phyloP scores from a whole-genome alignment of 2,797 vertebrate genomes.

The Typhlichthys eigenmanni region DNA sequence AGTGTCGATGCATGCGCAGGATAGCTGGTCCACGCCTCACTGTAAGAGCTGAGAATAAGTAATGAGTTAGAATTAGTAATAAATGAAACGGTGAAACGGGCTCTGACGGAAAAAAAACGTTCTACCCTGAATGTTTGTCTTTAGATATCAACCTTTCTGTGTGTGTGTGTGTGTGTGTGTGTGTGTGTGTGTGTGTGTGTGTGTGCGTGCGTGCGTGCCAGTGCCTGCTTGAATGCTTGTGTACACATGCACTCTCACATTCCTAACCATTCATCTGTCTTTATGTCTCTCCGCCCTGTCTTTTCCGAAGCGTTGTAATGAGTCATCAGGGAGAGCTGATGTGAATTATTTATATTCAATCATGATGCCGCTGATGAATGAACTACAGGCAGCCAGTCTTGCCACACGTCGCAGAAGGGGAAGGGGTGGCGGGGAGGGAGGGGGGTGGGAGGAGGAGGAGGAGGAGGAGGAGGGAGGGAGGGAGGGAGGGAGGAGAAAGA shows the following conservation, averaged over 20 bases:
- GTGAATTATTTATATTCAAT: slow-evolving; percentile 83
- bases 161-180: neutral
- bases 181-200: too few relatives aligned
- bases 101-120: too few relatives aligned
- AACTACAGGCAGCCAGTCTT: slow-evolving; percentile 49
- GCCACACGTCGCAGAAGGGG: neutral
- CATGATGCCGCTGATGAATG: slow-evolving; percentile 75
- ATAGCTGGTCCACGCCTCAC: too few relatives aligned
- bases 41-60: too few relatives aligned
- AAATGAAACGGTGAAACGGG: too few relatives aligned
- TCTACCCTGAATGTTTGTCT: too few relatives aligned
- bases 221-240: neutral
- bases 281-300: slow-evolving; percentile 29
- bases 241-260: slow-evolving; percentile 19
- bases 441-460: slow-evolving; percentile 3
- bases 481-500: neutral
- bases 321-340: slow-evolving; percentile 79
- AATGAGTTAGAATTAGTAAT: too few relatives aligned
- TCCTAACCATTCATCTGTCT: slow-evolving; percentile 19
- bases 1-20: neutral
- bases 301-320: slow-evolving; percentile 71
- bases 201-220: neutral
- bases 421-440: slow-evolving; percentile 10
- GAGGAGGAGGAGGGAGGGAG: slow-evolving; percentile 12
- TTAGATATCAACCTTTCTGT: neutral